phyloP scores from a whole-genome alignment of 2,888 invertebrate species.

The Acleris sparsana region DNA sequence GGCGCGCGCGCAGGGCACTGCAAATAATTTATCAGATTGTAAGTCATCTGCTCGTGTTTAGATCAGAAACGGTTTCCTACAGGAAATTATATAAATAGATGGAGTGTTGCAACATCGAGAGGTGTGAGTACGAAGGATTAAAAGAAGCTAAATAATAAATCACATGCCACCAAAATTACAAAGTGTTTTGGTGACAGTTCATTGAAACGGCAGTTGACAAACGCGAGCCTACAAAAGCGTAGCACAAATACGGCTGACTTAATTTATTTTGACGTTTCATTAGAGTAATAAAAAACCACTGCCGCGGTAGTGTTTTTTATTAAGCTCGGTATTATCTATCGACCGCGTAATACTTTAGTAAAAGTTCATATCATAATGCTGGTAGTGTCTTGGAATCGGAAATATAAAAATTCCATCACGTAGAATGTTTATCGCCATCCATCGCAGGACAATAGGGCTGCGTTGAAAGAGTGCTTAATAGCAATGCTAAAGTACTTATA shows the following conservation, averaged over 20 bases:
- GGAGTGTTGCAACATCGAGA: too few relatives aligned
- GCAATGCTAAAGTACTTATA: conserved; percentile 43
- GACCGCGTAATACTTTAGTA: conserved; percentile 10
- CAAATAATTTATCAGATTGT: conserved; percentile 64
- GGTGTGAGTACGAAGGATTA: too few relatives aligned
- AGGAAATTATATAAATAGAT: neutral
- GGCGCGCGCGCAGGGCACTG: conserved; percentile 63
- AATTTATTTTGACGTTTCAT: conserved; percentile 10
- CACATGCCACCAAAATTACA: conserved; percentile 9
- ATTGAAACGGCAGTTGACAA: conserved; percentile 10
- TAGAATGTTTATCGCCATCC: conserved; percentile 71
- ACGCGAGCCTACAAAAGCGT: neutral
- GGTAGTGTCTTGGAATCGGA: conserved; percentile 69
- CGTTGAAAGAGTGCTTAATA: conserved; percentile 62
- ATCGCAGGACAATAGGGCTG: conserved; percentile 76
- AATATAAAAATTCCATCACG: conserved; percentile 81
- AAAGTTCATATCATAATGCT: conserved; percentile 56
- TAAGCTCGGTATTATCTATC: conserved; percentile 4
- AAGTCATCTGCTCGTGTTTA: conserved; percentile 14
- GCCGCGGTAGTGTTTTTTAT: conserved; percentile 41
- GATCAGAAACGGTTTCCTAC: neutral
- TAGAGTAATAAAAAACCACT: conserved; percentile 11
- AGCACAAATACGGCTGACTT: conserved; percentile 7
- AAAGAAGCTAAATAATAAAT: conserved; percentile 1
- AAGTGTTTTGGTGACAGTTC: conserved; percentile 24